Percentiles rank a stretch among this genome's conserved stretches.
Evolutionary conservation across 2,113 vertebrate species (phyloP).

Genomic region (Brienomyrus longianalis): DNA sequence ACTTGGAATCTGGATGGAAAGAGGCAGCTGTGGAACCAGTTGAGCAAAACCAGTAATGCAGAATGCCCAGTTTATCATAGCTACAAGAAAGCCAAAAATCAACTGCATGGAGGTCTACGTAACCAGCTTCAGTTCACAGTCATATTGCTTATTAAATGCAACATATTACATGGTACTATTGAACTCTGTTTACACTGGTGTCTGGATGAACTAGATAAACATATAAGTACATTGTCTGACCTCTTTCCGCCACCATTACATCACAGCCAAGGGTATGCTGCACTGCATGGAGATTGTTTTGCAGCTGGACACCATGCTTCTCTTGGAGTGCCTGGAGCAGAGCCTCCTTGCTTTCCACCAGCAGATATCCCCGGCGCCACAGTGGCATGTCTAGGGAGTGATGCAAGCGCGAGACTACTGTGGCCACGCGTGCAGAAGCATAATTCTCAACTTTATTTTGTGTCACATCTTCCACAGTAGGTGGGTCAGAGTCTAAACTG

Average conservation of each 20-base stretch:
- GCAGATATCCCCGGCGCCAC: conserved; percentile 48
- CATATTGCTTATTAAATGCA: not conserved
- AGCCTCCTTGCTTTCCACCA: conserved; percentile 54
- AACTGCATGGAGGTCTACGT: not conserved
- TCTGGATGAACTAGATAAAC: not conserved
- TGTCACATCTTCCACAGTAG: not conserved
- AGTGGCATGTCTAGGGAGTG: conserved; percentile 43
- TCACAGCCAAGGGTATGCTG: conserved; percentile 17
- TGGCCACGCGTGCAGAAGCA: conserved; percentile 27
- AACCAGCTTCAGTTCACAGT: not conserved
- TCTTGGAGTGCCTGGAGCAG: conserved; percentile 53
- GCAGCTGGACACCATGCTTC: conserved; percentile 55
- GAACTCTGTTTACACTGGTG: not conserved
- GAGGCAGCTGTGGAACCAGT: not conserved
- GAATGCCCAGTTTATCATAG: not conserved
- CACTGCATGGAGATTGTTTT: conserved; percentile 44
- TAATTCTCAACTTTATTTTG: not conserved
- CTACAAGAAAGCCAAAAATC: not conserved
- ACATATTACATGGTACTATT: not conserved
- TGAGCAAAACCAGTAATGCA: not conserved
- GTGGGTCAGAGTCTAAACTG: conserved; percentile 16
- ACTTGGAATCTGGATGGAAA: not conserved
- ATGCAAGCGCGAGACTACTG: conserved; percentile 52
- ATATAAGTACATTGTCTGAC: not conserved
- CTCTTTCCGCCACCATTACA: not conserved